Conservation (phyloP, 2,888 invertebrate genomes). For the Chrysolina haemoptera region DNA sequence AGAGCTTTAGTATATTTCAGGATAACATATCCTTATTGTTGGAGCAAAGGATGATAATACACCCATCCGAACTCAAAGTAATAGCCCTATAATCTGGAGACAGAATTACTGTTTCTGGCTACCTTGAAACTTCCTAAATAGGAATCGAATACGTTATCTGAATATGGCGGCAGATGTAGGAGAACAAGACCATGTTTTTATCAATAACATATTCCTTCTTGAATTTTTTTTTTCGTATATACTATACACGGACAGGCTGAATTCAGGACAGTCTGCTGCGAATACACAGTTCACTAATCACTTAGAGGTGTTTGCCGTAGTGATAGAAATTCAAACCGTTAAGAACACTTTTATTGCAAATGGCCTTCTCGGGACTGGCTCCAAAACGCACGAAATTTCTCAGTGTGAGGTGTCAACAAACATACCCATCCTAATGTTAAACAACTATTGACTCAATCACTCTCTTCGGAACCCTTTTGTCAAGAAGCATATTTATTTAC, state of each 20-base stretch:
- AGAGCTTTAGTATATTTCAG: conserved; percentile 7
- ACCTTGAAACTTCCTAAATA: background rate
- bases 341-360: too few relatives aligned
- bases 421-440: background rate
- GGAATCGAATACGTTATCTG: background rate
- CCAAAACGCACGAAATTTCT: background rate
- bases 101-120: background rate
- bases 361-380: background rate
- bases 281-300: too few relatives aligned
- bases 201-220: too few relatives aligned
- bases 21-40: conserved; percentile 12
- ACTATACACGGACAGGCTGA: too few relatives aligned
- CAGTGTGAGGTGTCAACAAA: background rate
- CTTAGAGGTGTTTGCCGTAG: too few relatives aligned
- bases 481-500: background rate
- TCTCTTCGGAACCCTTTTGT: background rate
- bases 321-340: too few relatives aligned
- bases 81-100: background rate
- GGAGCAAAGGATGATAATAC: conserved; percentile 19
- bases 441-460: background rate
- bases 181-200: too few relatives aligned
- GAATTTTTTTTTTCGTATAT: too few relatives aligned
- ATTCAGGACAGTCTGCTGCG: too few relatives aligned
- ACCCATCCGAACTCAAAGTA: background rate
- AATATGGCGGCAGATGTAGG: too few relatives aligned